A percentile compares a stretch with the other conserved stretches of the same genome.
phyloP scores from a whole-genome alignment of 2,113 vertebrate species.

The Picathartes gymnocephalus region DNA sequence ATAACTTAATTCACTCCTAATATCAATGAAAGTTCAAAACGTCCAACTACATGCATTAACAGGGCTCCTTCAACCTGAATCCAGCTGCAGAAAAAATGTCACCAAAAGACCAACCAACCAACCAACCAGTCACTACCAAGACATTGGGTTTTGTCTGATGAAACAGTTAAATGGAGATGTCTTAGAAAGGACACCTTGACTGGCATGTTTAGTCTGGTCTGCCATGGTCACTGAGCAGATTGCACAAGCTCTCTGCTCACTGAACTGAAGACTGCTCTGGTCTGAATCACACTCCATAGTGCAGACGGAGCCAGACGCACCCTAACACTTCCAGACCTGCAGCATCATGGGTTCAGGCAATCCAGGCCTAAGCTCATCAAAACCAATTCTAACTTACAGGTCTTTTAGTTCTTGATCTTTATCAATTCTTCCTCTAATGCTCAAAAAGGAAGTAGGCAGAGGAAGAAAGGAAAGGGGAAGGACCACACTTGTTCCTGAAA shows the following conservation, averaged over 20 bases:
- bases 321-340: neutral
- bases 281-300: accelerated
- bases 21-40: neutral
- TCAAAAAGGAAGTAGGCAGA: neutral
- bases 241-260: neutral
- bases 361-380: neutral
- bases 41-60: neutral
- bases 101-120: neutral
- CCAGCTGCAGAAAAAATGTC: neutral
- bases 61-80: neutral
- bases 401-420: neutral
- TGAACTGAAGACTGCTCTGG: neutral
- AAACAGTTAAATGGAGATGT: neutral
- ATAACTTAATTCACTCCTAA: neutral
- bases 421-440: neutral
- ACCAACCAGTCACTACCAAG: neutral
- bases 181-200: neutral
- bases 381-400: neutral
- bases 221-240: neutral
- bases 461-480: neutral
- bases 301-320: neutral
- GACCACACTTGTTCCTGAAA: neutral
- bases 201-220: neutral
- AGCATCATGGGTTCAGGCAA: neutral
- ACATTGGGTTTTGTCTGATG: neutral